A percentile compares a stretch with the other conserved stretches of the same genome.
phyloP scores from a whole-genome alignment of 2,113 vertebrate species.

The Ochotona princeps region DNA sequence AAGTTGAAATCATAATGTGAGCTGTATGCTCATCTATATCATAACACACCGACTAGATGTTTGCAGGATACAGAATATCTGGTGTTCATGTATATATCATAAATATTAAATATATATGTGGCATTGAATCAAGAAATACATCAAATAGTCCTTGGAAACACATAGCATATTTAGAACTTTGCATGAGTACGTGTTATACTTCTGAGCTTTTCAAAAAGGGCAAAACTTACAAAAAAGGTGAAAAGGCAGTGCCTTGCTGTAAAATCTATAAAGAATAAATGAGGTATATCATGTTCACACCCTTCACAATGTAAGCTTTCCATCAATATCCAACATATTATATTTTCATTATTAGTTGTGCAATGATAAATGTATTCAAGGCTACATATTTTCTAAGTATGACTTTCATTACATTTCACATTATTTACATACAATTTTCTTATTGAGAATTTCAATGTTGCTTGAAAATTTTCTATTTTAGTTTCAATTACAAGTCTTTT shows the following conservation, averaged over 20 bases:
- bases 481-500: constrained; percentile 34
- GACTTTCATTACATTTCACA: constrained; percentile 47
- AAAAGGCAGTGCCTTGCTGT: background rate
- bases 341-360: constrained; percentile 56
- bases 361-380: constrained; percentile 41
- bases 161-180: constrained; percentile 12
- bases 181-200: constrained; percentile 15
- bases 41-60: background rate
- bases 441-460: constrained; percentile 27
- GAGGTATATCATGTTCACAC: constrained; percentile 36
- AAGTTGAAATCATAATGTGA: background rate
- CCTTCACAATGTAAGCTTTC: constrained; percentile 24
- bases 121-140: constrained; percentile 34
- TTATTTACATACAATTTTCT: constrained; percentile 39
- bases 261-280: constrained; percentile 38
- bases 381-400: constrained; percentile 33
- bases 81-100: background rate
- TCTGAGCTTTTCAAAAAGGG: no score
- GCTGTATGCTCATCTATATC: background rate
- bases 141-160: constrained; percentile 57
- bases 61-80: constrained; percentile 33
- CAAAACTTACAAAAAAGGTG: background rate
- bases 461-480: background rate
- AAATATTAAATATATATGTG: constrained; percentile 18
- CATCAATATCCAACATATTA: constrained; percentile 29